A percentile compares a stretch with the other conserved stretches of the same genome.
These are phyloP conservation scores for Amphipyra tragopoginis DNA, from an alignment of 2,888 invertebrate species.

Conservation along the genomic window DNA sequence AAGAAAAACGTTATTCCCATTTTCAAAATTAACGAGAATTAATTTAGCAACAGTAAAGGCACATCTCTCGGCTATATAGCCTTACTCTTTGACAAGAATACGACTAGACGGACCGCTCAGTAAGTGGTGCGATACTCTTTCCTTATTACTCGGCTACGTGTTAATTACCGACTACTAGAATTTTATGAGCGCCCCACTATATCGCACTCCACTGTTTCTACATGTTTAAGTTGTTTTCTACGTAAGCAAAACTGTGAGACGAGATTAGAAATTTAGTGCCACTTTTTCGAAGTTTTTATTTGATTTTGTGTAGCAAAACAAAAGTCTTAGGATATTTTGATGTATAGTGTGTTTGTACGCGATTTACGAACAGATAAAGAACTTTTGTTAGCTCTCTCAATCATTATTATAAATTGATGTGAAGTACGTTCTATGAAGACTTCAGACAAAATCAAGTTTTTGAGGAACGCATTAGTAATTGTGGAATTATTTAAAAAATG, in stretches of 20 bases:
- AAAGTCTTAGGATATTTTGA: not conserved
- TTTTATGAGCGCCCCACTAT: slow-evolving; percentile 69
- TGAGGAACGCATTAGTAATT: too few species aligned
- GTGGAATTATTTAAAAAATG: too few species aligned
- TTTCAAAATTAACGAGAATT: not conserved
- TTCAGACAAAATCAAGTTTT: too few species aligned
- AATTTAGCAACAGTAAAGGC: not conserved
- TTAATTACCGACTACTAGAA: slow-evolving; percentile 72
- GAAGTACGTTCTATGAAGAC: too few species aligned
- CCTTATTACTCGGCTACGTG: slow-evolving; percentile 71
- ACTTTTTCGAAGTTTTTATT: slow-evolving; percentile 15
- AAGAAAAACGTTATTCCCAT: too few species aligned
- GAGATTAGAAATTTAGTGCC: slow-evolving; percentile 34
- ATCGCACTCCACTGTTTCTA: slow-evolving; percentile 49
- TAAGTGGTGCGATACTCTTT: slow-evolving; percentile 71
- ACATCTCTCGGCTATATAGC: slow-evolving; percentile 22
- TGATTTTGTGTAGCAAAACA: too few species aligned
- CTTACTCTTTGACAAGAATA: slow-evolving; percentile 58
- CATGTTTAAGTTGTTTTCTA: slow-evolving; percentile 49
- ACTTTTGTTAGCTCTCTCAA: too few species aligned
- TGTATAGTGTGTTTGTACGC: not conserved
- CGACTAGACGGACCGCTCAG: slow-evolving; percentile 66
- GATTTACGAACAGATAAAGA: too few species aligned
- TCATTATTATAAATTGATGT: too few species aligned
- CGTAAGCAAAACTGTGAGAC: slow-evolving; percentile 32